These are phyloP conservation scores for Scelioninae gen. 2 DNA, from an alignment of 2,888 invertebrate species.

Conservation along the genomic window DNA sequence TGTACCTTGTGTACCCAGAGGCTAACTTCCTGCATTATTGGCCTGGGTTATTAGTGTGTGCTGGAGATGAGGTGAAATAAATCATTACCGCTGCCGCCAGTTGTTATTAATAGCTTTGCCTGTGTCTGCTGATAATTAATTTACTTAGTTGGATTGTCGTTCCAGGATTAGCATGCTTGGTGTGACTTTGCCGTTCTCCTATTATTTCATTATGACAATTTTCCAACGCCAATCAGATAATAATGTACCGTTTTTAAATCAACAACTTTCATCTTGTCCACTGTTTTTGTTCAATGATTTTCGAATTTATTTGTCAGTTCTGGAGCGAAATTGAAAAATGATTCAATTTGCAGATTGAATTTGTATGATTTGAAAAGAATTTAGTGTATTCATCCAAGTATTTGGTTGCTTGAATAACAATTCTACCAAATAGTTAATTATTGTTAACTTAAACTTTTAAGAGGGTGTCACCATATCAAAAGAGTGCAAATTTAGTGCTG, in stretches of 20 bases:
- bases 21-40: constrained; percentile 55
- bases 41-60: constrained; percentile 46
- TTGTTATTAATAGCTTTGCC: constrained; percentile 59
- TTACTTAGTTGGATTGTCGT: constrained; percentile 59
- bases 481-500: no score
- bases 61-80: constrained; percentile 57
- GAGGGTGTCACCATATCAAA: no score
- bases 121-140: constrained; percentile 61
- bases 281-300: neutral
- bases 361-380: no score
- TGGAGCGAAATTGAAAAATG: neutral
- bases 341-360: no score
- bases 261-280: neutral
- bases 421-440: no score
- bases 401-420: no score
- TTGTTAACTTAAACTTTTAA: no score
- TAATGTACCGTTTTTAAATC: neutral
- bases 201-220: constrained; percentile 31
- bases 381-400: no score
- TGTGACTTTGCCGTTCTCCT: constrained; percentile 42
- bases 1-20: constrained; percentile 42
- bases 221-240: constrained; percentile 6
- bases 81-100: constrained; percentile 54
- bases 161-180: constrained; percentile 53
- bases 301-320: neutral